Percentiles rank a stretch among this genome's conserved stretches.
These are phyloP conservation scores for Leptopilina clavipes DNA, from an alignment of 1,140 invertebrate genomes.

Conservation along the genomic window DNA sequence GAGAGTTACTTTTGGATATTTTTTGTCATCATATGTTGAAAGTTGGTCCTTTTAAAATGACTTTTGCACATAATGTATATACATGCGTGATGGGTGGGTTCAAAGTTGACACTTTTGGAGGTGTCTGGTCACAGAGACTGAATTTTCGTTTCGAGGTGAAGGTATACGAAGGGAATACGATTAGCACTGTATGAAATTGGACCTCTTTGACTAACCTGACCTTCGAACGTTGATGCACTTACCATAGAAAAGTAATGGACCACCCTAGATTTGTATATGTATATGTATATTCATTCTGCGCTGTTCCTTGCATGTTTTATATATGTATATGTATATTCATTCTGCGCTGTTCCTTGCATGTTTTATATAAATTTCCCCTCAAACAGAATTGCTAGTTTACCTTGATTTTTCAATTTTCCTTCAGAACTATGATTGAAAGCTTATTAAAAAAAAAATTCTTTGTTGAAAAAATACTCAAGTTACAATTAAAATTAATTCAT, in stretches of 20 bases:
- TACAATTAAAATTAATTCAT: too few relatives aligned
- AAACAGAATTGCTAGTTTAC: too few relatives aligned
- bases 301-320: too few relatives aligned
- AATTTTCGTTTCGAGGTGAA: constrained; percentile 55
- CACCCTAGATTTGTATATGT: neutral
- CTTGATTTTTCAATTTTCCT: too few relatives aligned
- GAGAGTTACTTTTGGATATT: too few relatives aligned
- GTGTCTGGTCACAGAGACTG: constrained; percentile 41
- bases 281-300: neutral
- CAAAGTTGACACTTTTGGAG: constrained; percentile 12
- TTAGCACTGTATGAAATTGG: constrained; percentile 64
- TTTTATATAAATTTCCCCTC: too few relatives aligned
- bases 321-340: neutral
- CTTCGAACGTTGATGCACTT: constrained; percentile 56
- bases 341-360: too few relatives aligned
- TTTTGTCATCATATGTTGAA: too few relatives aligned
- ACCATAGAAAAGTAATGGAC: neutral
- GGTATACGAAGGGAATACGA: constrained; percentile 53
- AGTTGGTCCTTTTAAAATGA: too few relatives aligned
- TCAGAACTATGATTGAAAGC: too few relatives aligned
- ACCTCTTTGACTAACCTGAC: constrained; percentile 63
- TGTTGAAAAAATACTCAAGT: too few relatives aligned
- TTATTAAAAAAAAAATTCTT: too few relatives aligned
- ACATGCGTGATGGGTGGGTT: neutral
- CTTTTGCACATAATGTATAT: neutral